Base-by-base conservation (phyloP, 2,888 invertebrate species). In the Epinotia demarniana region DNA sequence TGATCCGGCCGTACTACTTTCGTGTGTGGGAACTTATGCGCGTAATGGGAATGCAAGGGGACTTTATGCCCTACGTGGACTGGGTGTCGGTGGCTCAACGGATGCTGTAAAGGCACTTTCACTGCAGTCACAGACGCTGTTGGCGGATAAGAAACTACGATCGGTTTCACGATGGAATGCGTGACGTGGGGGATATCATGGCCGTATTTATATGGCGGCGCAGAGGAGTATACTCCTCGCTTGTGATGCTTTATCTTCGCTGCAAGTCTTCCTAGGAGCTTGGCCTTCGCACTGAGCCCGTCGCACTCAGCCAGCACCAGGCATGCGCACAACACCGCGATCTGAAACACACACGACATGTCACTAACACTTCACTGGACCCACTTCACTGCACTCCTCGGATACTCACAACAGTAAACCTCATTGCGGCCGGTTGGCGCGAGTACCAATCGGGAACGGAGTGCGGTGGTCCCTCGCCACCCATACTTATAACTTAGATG, bases 191-290 rank as follows among this genome's bases (percentile, higher is more conserved):
- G 94, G 64, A 94, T 91, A 78, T 94, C 94, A 76, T 94, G 90
- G 53, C 94, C 94, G 8, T 92, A 87, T 76, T 94, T 94, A 84
- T 87, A 95, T 3, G 94, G 87, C 0, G 94, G 94, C n/a, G 94
- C 85, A 5, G 85, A 78, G 12, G 92, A 89, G 62, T 91, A 84
- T 16, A 91, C 87, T 75, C 94, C 93, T 12, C 93, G 86, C 80
- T 94, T 94, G 81, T 92, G 90, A 67, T 93, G 93, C 79, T 88
- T 90, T 76, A 83, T 82, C 71, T 84, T 85, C 43, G 79, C 82
- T 1, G 84, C 79, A 61, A 92, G 81, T 60, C 87, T 84, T 43
- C 89, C 86, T 16, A 90, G 77, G 78, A 91, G 83, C 80, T 87
- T 89, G 68, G 87, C 82, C 80, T 93, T 93, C 55, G 85, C 82